phyloP scores from a whole-genome alignment of 2,113 vertebrate genomes.

The Protomyctophum bolini region DNA sequence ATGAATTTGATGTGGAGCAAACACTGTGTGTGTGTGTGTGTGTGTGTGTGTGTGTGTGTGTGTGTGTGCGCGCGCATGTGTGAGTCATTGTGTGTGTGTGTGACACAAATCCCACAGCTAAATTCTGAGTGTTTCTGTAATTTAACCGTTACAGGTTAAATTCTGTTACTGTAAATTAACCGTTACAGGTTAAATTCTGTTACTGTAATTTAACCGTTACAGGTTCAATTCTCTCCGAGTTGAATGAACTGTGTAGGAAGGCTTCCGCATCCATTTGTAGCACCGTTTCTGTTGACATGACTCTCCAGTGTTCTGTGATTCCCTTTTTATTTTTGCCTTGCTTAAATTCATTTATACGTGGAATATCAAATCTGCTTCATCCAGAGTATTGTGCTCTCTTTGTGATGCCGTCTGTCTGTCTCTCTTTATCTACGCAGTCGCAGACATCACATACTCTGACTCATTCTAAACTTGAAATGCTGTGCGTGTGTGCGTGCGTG shows the following conservation, averaged over 20 bases:
- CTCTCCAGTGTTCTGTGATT: background rate
- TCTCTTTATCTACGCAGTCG: no score
- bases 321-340: background rate
- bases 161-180: no score
- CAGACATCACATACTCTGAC: conserved; percentile 52
- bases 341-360: conserved; percentile 1
- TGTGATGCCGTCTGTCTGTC: background rate
- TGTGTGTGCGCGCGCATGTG: background rate
- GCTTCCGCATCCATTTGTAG: no score
- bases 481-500: conserved; percentile 22
- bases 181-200: no score
- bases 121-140: no score
- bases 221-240: no score
- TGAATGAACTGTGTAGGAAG: no score
- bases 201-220: no score
- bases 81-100: background rate
- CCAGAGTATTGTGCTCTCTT: background rate
- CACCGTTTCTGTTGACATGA: no score
- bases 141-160: no score
- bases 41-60: background rate
- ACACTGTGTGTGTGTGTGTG: background rate
- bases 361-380: conserved; percentile 27
- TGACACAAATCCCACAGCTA: background rate
- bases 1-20: conserved; percentile 4
- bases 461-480: conserved; percentile 58